Base-by-base conservation (phyloP, 2,113 vertebrate genomes). In the Gnathonemus longibarbis region DNA sequence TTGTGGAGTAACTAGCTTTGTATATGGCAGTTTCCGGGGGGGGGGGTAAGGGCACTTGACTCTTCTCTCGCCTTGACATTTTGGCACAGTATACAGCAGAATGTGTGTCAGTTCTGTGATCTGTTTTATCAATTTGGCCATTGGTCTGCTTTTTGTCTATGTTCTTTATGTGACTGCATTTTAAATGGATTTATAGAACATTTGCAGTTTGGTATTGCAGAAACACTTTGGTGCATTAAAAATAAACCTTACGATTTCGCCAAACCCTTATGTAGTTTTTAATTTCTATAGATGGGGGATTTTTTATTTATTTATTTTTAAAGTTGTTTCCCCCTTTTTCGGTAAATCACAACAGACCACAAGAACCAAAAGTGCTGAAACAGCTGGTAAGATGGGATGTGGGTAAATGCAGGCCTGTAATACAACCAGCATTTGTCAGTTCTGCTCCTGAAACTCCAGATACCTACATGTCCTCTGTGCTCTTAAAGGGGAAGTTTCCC, bases 181-280 rank as follows among this genome's bases (percentile, higher is more conserved):
- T 35, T 53, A 53, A 53, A 53, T 2, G 15, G 27, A 53, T 87
- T 53, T 45, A 49, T 89, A 50, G 46, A 49, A 21, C 42, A 27
- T 50, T 87, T 87, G 27, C 31, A 87, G 84, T 87, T 87, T 87
- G 58, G 88, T 88, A 70, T 74, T 70, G 88, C 49, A 88, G 11
- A 88, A 42, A 62, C 35, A 42, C 87, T 42, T 58, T 56, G 86
- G 19, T 88, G 87, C 87, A 88, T 87, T 87, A 31, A 56, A 49
- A 56, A 88, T 88, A 58, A 88, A 70, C 56, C 39, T n/a, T 31
- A 45, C 35, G 5, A 42, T 80, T 80, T 80, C 5, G 74, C 74
- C 74, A 80, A 42, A 35, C 5, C 74, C 62, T 80, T 42, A 39
- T 80, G 35, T 19, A 80, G 70, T 80, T 80, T 80, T 42, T 31